phyloP scores from a whole-genome alignment of 2,888 invertebrate genomes.

The Drosophila paranaensis region DNA sequence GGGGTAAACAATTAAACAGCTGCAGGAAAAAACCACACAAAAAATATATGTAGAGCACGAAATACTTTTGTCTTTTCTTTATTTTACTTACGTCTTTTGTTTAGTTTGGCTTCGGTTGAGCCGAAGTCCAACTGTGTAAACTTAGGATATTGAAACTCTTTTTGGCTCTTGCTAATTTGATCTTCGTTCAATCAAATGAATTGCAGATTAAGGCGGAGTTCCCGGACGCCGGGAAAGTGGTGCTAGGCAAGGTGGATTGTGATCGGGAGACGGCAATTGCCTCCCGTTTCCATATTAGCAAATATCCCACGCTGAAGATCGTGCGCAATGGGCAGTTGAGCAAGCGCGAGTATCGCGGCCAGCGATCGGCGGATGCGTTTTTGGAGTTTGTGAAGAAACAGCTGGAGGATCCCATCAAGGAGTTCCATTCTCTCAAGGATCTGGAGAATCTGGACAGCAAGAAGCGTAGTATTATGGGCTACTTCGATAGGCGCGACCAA shows the following conservation, averaged over 20 bases:
- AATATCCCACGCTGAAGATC: slow-evolving; percentile 99
- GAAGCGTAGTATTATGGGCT: slow-evolving; percentile 94
- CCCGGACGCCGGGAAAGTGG: slow-evolving; percentile 93
- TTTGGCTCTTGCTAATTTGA: no score
- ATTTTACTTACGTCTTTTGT: not conserved
- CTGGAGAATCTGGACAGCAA: slow-evolving; percentile 91
- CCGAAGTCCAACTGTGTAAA: slow-evolving; percentile 15
- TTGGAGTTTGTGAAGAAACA: slow-evolving; percentile 95
- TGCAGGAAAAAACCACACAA: slow-evolving; percentile 5
- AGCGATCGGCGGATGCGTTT: slow-evolving; percentile 96
- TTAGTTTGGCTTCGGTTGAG: not conserved
- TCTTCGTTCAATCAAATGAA: not conserved
- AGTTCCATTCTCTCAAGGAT: slow-evolving; percentile 90
- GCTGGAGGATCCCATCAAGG: slow-evolving; percentile 93
- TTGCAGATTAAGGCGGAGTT: slow-evolving; percentile 87
- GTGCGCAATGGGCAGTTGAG: slow-evolving; percentile 95
- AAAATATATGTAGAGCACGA: slow-evolving; percentile 13
- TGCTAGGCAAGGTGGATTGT: slow-evolving; percentile 98
- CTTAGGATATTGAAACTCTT: not conserved
- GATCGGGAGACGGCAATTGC: slow-evolving; percentile 95
- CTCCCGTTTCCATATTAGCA: slow-evolving; percentile 96
- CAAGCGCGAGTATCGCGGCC: slow-evolving; percentile 95
- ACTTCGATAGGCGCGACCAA: slow-evolving; percentile 92
- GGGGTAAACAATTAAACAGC: slow-evolving; percentile 11
- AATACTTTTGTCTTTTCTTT: not conserved